A percentile compares a stretch with the other conserved stretches of the same genome.
phyloP scores from a whole-genome alignment of 2,888 invertebrate species.

The Diadegma fenestrale region DNA sequence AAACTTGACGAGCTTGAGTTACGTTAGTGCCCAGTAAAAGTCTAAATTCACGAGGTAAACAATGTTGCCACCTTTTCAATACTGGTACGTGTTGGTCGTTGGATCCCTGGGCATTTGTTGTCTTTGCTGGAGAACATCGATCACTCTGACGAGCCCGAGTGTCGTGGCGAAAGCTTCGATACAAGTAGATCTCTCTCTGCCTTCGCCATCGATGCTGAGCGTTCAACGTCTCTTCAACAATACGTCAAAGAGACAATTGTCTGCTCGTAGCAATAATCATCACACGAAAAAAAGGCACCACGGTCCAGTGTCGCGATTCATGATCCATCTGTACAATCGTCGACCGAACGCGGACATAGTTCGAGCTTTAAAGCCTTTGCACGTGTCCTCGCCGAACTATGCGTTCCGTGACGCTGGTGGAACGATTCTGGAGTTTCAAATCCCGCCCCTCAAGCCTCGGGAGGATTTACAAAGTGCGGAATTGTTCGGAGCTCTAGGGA shows the following conservation, averaged over 20 bases:
- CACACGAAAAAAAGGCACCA: conserved; percentile 71
- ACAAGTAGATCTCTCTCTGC: conserved; percentile 79
- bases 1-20: not conserved
- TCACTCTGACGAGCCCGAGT: conserved; percentile 63
- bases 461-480: conserved; percentile 80
- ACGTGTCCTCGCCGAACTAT: conserved; percentile 73
- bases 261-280: conserved; percentile 47
- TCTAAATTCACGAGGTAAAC: not conserved
- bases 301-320: conserved; percentile 78
- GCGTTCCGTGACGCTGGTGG: conserved; percentile 69
- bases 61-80: conserved; percentile 67
- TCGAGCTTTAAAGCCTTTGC: conserved; percentile 78
- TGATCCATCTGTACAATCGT: conserved; percentile 80
- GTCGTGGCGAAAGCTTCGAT: conserved; percentile 80
- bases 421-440: conserved; percentile 77
- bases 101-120: conserved; percentile 74
- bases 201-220: conserved; percentile 72
- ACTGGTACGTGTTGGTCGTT: conserved; percentile 74
- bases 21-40: not conserved
- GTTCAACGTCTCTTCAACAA: conserved; percentile 70
- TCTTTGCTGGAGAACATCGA: conserved; percentile 79
- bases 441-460: conserved; percentile 75
- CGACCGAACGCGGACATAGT: conserved; percentile 80
- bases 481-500: conserved; percentile 77
- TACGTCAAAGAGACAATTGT: conserved; percentile 60